Evolutionary conservation across 2,888 invertebrate species (phyloP), one percentile per base, ranked within the genome.

Genomic region (Thymelicus acteon): DNA sequence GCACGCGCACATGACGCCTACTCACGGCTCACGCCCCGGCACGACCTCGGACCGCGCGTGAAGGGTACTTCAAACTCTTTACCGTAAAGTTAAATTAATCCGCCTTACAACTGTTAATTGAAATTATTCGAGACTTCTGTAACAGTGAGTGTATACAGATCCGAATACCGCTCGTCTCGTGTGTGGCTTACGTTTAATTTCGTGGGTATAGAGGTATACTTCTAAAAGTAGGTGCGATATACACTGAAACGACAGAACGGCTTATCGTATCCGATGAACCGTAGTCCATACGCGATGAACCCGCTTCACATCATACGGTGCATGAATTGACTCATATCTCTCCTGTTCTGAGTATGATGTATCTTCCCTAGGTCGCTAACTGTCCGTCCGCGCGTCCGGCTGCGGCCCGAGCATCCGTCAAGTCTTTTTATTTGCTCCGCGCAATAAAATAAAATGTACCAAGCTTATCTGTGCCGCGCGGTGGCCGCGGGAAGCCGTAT

Each of bases 61-160:
- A 10, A 19, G 52, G 52, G 24, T n/a, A 52, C 44, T 65, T 65
- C 58, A 66, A 47, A 66, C 58, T 58, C 15, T 66, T 47, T 58
- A 66, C 66, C 66, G 66, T 37, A 65, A 65, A 66, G 66, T 58
- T 66, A 58, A 66, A 66, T 66, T 66, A 66, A 66, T 24, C 31
- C 66, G 15, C 58, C 66, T 47, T 58, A 48, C 58, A 66, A 58
- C 47, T 58, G 57, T 66, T 48, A 58, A 66, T 66, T 66, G 58
- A 58, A 66, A 66, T 47, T 66, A 66, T 66, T 66, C 66, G n/a
- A 58, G 15, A 24, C 47, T 8, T n/a, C 44, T 6, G 61, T 47
- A 37, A 24, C 37, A 47, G 19, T 39, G 49, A 12, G 49, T 40
- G 63, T 13, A 37, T 31, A 44, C 60, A n/a, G 40, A 60, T 60